phyloP scores from a whole-genome alignment of 2,113 vertebrate species.

The Tachysurus vachellii region DNA sequence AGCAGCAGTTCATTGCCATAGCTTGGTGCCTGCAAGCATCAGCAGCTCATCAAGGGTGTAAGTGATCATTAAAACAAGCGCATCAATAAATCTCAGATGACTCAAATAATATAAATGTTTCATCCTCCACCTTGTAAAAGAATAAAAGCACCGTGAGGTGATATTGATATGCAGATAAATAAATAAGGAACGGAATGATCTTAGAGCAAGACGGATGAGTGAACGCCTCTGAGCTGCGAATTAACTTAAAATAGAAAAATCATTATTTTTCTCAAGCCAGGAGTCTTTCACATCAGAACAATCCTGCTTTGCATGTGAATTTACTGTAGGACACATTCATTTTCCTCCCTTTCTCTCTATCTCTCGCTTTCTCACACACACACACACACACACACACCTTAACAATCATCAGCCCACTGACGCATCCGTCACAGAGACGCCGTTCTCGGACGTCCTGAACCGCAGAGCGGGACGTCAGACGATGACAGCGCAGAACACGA shows the following conservation, averaged over 20 bases:
- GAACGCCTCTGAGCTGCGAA: background rate
- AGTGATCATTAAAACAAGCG: slow-evolving; percentile 49
- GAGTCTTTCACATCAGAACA: background rate
- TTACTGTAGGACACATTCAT: background rate
- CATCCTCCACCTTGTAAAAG: slow-evolving; percentile 9
- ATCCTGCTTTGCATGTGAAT: background rate
- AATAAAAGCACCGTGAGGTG: background rate
- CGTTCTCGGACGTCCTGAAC: slow-evolving; percentile 23
- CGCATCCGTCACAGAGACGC: slow-evolving; percentile 1
- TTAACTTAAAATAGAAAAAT: background rate
- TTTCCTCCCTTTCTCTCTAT: background rate
- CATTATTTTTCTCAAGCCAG: background rate
- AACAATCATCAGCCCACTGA: slow-evolving; percentile 43
- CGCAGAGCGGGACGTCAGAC: slow-evolving; percentile 33
- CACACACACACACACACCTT: slow-evolving; percentile 14
- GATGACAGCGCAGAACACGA: slow-evolving; percentile 19
- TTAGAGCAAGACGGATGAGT: background rate
- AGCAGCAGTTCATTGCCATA: background rate
- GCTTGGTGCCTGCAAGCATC: slow-evolving; percentile 6
- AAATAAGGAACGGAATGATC: background rate
- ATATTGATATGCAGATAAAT: background rate
- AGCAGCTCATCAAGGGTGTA: slow-evolving; percentile 27
- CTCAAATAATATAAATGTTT: background rate
- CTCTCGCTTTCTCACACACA: background rate
- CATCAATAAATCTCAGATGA: slow-evolving; percentile 37